A percentile compares a stretch with the other conserved stretches of the same genome.
Evolutionary conservation across 2,888 invertebrate species (phyloP).

Genomic region (Agapostemon virescens): DNA sequence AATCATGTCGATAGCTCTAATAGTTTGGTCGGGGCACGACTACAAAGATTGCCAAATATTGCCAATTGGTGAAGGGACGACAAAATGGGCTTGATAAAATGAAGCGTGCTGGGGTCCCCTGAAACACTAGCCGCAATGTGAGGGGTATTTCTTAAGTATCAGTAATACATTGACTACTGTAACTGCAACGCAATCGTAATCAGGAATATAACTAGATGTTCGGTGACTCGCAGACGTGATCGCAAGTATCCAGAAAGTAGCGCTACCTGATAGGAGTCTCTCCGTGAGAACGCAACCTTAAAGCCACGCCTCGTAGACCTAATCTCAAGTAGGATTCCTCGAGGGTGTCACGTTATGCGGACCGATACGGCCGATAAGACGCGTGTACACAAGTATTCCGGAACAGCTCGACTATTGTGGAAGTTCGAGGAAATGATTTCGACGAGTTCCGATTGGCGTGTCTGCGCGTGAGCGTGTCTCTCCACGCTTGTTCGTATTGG

Average conservation of each 20-base stretch:
- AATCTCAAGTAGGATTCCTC: conserved; percentile 59
- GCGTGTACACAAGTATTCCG: conserved; percentile 46
- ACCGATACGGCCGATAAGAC: conserved; percentile 50
- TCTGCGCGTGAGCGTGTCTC: background rate
- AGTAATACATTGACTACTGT: background rate
- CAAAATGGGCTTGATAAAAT: no score
- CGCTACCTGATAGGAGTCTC: background rate
- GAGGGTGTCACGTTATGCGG: conserved; percentile 49
- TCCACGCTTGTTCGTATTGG: background rate
- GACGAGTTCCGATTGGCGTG: background rate
- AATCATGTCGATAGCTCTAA: no score
- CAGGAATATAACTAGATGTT: background rate
- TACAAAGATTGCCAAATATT: no score
- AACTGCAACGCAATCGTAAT: background rate
- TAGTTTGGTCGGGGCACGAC: no score
- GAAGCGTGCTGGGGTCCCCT: no score
- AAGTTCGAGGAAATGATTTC: conserved; percentile 43
- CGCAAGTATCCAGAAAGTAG: conserved; percentile 8
- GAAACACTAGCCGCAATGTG: no score
- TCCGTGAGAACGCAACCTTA: conserved; percentile 45
- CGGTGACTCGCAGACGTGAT: background rate
- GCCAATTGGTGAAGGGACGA: no score
- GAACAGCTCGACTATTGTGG: background rate
- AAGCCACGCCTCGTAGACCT: conserved; percentile 33
- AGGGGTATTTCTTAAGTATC: no score